A percentile compares a stretch with the other conserved stretches of the same genome.
Conservation (phyloP, 2,113 vertebrate genomes). For the Hippocampus guttulatus region DNA sequence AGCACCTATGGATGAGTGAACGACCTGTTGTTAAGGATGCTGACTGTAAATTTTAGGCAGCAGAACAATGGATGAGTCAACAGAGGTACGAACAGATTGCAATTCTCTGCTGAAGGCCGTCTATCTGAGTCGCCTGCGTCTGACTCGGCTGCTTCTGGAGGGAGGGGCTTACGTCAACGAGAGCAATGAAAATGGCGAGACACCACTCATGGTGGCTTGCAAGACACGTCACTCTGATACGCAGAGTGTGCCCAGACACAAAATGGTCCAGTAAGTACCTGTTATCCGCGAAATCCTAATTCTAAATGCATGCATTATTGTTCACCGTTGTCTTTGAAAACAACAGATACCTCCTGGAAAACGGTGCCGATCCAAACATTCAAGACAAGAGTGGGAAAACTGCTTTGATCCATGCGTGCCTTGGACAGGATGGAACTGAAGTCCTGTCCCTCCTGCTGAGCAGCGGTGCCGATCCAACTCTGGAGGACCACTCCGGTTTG, state of each 20-base stretch:
- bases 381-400: slow-evolving; percentile 90
- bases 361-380: slow-evolving; percentile 88
- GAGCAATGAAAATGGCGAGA: slow-evolving; percentile 87
- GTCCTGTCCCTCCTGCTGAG: slow-evolving; percentile 80
- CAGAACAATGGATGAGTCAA: slow-evolving; percentile 62
- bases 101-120: slow-evolving; percentile 87
- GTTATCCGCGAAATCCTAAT: not conserved
- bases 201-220: slow-evolving; percentile 87
- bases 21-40: slow-evolving; percentile 3
- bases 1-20: not conserved
- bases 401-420: slow-evolving; percentile 86
- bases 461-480: slow-evolving; percentile 81
- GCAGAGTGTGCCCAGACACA: slow-evolving; percentile 83
- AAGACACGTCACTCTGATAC: slow-evolving; percentile 77
- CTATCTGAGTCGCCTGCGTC: slow-evolving; percentile 81
- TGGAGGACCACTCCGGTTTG: slow-evolving; percentile 81
- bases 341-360: slow-evolving; percentile 82
- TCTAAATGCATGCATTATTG: not conserved
- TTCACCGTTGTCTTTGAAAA: slow-evolving; percentile 2
- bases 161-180: slow-evolving; percentile 69
- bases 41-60: not conserved
- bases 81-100: slow-evolving; percentile 76
- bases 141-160: slow-evolving; percentile 85
- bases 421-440: slow-evolving; percentile 77
- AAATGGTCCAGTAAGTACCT: slow-evolving; percentile 78